phyloP scores from a whole-genome alignment of 2,888 invertebrate species.

The Diaprepes abbreviatus region DNA sequence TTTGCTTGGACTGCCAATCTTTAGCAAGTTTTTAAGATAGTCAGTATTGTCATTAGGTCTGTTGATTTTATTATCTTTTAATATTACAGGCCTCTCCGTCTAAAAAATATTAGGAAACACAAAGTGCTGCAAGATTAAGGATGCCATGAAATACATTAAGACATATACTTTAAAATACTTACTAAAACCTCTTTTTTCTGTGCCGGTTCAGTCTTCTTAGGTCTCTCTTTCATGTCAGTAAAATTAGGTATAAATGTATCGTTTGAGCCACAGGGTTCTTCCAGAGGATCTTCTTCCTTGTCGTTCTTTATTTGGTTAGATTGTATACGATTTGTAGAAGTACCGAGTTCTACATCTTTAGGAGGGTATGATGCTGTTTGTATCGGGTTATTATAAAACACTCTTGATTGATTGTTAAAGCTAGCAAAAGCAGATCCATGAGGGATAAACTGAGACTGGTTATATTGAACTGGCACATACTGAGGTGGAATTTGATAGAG shows the following conservation, averaged over 20 bases:
- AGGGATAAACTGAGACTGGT: background rate
- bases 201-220: background rate
- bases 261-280: background rate
- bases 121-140: no score
- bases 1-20: slow-evolving; percentile 51
- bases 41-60: slow-evolving; percentile 56
- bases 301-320: background rate
- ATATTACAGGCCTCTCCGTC: slow-evolving; percentile 4
- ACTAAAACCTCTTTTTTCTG: slow-evolving; percentile 7
- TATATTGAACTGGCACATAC: background rate
- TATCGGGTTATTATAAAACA: slow-evolving; percentile 2
- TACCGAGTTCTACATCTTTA: background rate
- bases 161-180: background rate
- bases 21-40: slow-evolving; percentile 59
- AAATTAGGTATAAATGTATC: background rate
- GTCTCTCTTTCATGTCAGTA: background rate
- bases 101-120: no score
- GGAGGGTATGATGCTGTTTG: background rate
- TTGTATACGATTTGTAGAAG: background rate
- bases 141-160: no score
- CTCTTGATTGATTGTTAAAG: slow-evolving; percentile 26
- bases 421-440: slow-evolving; percentile 39
- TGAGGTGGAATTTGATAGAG: background rate
- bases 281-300: background rate
- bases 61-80: background rate